Conservation (phyloP, 2,797 vertebrate species). For the Catostomus latipinnis region DNA sequence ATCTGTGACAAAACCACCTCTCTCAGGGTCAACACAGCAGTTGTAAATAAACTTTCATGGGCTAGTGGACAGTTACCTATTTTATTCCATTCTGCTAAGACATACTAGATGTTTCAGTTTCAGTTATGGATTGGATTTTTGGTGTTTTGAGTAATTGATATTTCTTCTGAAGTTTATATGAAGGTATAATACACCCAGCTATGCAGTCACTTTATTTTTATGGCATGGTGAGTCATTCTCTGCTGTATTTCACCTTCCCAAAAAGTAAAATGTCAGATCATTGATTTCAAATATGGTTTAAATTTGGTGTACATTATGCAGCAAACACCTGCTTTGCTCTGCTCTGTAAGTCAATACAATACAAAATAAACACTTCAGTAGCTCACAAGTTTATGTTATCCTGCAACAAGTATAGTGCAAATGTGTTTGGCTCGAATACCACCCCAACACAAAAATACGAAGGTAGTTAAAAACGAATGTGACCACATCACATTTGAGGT, state of each 20-base stretch:
- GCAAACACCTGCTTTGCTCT: neutral
- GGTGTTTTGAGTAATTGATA: neutral
- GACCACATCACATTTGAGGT: too few species aligned
- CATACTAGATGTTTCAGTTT: neutral
- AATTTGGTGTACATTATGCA: slow-evolving; percentile 4
- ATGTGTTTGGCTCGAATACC: neutral
- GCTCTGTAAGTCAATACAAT: slow-evolving; percentile 7
- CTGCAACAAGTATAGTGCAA: neutral
- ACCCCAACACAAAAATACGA: too few species aligned
- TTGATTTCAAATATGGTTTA: slow-evolving; percentile 23
- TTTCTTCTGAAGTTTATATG: neutral
- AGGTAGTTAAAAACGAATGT: too few species aligned
- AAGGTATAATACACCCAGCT: neutral
- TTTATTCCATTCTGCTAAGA: slow-evolving; percentile 5
- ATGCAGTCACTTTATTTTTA: neutral
- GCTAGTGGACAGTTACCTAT: neutral
- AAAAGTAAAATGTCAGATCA: slow-evolving; percentile 17
- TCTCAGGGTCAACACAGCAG: slow-evolving; percentile 27
- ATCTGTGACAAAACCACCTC: slow-evolving; percentile 43
- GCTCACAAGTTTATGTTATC: neutral
- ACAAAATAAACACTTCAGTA: neutral
- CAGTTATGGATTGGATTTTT: neutral
- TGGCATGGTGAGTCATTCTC: neutral
- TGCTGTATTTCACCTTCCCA: neutral
- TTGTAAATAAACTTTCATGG: slow-evolving; percentile 31